Conservation (phyloP, 2,113 vertebrate species). For the Coracopsis vasa region DNA sequence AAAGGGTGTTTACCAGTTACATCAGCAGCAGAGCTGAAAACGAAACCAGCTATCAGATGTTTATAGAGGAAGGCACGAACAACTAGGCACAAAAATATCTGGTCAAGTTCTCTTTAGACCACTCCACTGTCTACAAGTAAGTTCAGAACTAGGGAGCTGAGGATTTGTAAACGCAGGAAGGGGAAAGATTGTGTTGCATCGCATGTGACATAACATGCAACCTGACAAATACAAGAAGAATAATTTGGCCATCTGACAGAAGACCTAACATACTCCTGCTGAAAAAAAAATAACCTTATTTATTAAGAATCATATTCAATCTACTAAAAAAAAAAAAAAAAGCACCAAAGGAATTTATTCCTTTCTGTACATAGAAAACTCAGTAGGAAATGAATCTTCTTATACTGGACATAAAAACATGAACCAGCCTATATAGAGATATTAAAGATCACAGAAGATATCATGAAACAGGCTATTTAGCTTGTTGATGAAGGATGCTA, state of each 20-base stretch:
- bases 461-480: not conserved
- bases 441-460: not conserved
- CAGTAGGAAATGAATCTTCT: not conserved
- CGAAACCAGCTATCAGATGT: not conserved
- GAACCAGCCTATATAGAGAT: not conserved
- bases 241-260: not conserved
- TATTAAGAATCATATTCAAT: not conserved
- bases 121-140: not conserved
- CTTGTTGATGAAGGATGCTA: not conserved
- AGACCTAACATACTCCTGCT: not conserved
- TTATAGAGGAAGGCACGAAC: not conserved
- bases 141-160: not conserved
- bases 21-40: not conserved
- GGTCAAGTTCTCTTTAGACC: not conserved
- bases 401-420: not conserved
- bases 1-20: not conserved
- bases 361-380: not conserved
- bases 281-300: not conserved
- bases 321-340: not conserved
- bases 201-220: not conserved
- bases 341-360: not conserved
- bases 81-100: not conserved
- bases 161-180: not conserved
- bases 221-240: not conserved
- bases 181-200: not conserved